These are phyloP conservation scores for Chymomyza amoena DNA, from an alignment of 2,888 invertebrate species.

Conservation along the genomic window DNA sequence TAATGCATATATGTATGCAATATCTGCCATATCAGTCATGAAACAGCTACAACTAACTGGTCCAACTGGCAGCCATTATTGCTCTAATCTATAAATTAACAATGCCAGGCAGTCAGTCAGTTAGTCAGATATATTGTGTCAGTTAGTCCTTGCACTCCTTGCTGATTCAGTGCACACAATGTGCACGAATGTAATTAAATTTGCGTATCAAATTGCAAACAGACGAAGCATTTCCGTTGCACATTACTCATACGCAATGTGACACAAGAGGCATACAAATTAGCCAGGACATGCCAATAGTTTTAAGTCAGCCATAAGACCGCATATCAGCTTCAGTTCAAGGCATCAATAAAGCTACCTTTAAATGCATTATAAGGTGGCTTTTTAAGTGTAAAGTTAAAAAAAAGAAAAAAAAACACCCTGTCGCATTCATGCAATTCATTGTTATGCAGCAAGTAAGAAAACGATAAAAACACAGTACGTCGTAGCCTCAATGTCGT, in stretches of 20 bases:
- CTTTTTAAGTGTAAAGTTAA: too few relatives aligned
- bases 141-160: not conserved
- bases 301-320: not conserved
- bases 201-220: slow-evolving; percentile 35
- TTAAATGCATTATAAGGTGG: not conserved
- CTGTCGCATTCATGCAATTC: not conserved
- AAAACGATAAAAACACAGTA: too few relatives aligned
- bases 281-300: not conserved
- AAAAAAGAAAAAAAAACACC: too few relatives aligned
- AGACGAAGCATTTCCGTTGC: not conserved
- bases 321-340: not conserved
- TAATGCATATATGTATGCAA: slow-evolving; percentile 11
- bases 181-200: slow-evolving; percentile 37
- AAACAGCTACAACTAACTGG: slow-evolving; percentile 6
- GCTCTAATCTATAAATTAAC: slow-evolving; percentile 9
- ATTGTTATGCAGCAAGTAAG: not conserved
- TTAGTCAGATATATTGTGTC: not conserved
- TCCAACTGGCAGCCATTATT: not conserved
- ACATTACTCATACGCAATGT: slow-evolving; percentile 17
- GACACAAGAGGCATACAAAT: not conserved
- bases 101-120: not conserved
- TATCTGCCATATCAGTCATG: slow-evolving; percentile 29
- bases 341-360: not conserved
- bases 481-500: not conserved
- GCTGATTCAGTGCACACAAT: slow-evolving; percentile 3